These are phyloP conservation scores for Polymixis flavicincta DNA, from an alignment of 2,888 invertebrate genomes.

Conservation along the genomic window DNA sequence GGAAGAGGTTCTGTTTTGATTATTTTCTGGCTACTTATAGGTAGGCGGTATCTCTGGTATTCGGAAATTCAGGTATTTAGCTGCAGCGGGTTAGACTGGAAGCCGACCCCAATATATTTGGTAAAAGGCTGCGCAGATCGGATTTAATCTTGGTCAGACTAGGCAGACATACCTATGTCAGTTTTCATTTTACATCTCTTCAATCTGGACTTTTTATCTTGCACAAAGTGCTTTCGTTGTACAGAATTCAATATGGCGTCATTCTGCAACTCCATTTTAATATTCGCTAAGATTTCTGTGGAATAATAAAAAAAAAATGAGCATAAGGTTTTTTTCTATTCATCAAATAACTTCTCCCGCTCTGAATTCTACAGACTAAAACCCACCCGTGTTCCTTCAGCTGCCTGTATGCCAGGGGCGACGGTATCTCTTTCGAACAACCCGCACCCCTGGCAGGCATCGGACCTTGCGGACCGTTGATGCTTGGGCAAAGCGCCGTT, in stretches of 20 bases:
- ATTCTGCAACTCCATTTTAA: constrained; percentile 63
- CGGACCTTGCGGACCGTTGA: too few species aligned
- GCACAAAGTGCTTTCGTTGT: not conserved
- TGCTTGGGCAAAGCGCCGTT: too few species aligned
- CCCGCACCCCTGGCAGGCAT: too few species aligned
- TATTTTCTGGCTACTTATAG: too few species aligned
- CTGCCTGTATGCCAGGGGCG: too few species aligned
- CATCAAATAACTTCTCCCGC: too few species aligned
- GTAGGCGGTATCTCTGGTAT: too few species aligned
- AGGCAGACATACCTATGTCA: constrained; percentile 47
- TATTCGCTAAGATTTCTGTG: constrained; percentile 69
- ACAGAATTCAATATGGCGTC: constrained; percentile 30
- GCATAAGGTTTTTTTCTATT: too few species aligned
- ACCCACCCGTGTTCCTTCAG: too few species aligned
- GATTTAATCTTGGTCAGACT: not conserved
- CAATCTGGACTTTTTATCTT: constrained; percentile 35
- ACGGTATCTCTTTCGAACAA: too few species aligned
- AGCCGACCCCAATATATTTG: not conserved
- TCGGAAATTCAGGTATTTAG: not conserved
- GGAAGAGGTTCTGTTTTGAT: too few species aligned
- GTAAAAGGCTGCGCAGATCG: not conserved
- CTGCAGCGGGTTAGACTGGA: not conserved
- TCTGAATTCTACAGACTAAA: too few species aligned
- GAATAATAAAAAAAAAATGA: constrained; percentile 27
- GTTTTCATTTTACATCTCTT: constrained; percentile 57